Evolutionary conservation across 1,140 invertebrate species (phyloP).

Genomic region (Streblospio benedicti): DNA sequence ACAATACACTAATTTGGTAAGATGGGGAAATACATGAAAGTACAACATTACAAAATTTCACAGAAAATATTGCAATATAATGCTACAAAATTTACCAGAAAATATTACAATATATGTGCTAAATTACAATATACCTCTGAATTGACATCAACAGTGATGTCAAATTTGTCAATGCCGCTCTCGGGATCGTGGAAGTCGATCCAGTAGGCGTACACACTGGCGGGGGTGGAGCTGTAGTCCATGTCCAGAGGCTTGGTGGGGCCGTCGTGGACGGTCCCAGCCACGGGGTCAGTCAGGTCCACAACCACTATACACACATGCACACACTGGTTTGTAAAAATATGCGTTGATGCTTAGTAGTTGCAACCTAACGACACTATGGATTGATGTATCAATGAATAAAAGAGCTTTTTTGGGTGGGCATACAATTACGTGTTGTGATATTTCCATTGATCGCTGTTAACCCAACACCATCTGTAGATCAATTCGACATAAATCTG

Average conservation of each 20-base stretch:
- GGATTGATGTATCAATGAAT: not conserved
- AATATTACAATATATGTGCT: too few species aligned
- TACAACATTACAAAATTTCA: too few species aligned
- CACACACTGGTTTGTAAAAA: too few species aligned
- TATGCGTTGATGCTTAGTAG: not conserved
- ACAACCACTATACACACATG: conserved; percentile 19
- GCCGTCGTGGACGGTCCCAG: conserved; percentile 20
- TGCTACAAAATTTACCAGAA: too few species aligned
- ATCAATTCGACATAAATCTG: too few species aligned
- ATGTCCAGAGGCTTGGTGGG: conserved; percentile 18
- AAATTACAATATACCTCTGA: too few species aligned
- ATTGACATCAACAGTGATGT: conserved; percentile 20
- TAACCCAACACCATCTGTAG: too few species aligned
- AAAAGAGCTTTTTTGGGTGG: not conserved
- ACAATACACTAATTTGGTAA: too few species aligned
- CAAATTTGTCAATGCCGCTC: conserved; percentile 20
- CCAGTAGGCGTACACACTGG: conserved; percentile 27
- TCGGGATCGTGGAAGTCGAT: conserved; percentile 25
- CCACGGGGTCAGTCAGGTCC: conserved; percentile 21
- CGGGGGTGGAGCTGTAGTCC: conserved; percentile 13
- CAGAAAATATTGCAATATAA: too few species aligned
- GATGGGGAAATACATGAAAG: too few species aligned
- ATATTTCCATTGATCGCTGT: too few species aligned
- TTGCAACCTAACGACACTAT: not conserved
- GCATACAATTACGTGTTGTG: too few species aligned